Base-by-base conservation (phyloP, 2,888 invertebrate genomes). In the Arrhopalites spinosus region DNA sequence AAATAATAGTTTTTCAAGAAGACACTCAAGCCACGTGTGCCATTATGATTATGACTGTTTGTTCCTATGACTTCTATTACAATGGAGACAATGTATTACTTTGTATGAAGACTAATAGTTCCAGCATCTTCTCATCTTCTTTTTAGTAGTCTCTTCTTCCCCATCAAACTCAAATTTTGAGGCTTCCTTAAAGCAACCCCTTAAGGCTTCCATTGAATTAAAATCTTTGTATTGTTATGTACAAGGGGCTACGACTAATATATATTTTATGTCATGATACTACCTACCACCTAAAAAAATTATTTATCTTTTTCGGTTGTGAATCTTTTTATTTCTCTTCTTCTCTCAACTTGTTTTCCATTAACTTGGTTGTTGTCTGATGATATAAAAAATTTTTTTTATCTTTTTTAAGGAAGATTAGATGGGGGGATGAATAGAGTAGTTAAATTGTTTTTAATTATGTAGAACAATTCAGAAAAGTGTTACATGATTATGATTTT, bases 41-140 rank as follows among this genome's bases (percentile, higher is more conserved):
- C 68, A 68, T 68, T 68, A 68, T 47, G 43, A 50, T 50, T 50
- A 45, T 68, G 68, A 68, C 50, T 43, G 68, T 68, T 68, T 68
- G 68, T 68, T 50, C 47, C 50, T 25, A 23, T 68, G 66, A 67
- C 66, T 50, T 68, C 50, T 68, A 68, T 68, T 50, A 45, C 68
- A 47, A 59, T 59, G 25, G 7, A 59, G 17, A 59, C 2, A 27
- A 59, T 59, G 59, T 59, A 59, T 59, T 23, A 59, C 53, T 56
- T 56, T 56, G 45, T 45, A 45, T 56, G 53, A 25, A 25, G 59
- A 27, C 27, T 15, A 25, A 25, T 13, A 36, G n/a, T n/a, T n/a
- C n/a, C n/a, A n/a, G 53, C 59, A 36, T 25, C 59, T 59, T 13
- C n/a, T n/a, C n/a, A n/a, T 59, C 25, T 59, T 23, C 59, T 25